Base-by-base conservation (phyloP, 2,797 vertebrate species). In the Momotus momota region DNA sequence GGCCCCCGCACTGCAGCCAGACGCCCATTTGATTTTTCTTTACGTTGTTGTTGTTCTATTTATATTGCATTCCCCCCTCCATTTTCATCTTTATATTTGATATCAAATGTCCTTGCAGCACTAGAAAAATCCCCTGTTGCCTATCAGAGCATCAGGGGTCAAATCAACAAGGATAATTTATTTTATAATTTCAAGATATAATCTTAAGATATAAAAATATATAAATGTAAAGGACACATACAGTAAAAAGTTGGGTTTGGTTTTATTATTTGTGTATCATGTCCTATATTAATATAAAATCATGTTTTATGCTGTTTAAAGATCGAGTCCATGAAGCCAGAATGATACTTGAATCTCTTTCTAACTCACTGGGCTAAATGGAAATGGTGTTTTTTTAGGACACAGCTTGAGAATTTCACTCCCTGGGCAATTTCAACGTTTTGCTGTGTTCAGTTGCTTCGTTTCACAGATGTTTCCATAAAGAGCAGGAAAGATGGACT, bases 381-480 rank as follows among this genome's bases (percentile, higher is more conserved):
- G 65, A 91, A 95, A 93, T 43, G 27, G 27, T 3, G 8, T 31
- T 88, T 88, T 83, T 90, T 75, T 54, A 55, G 55, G 17, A 64
- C 6, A 6, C 31, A 60, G 27, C 79, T 92, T 92, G 70, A 81
- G 73, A 83, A 72, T 86, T 88, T 93, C 88, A 58, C 14, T 96
- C 74, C n/a, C 51, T 73, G 55, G 67, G 58, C 26, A 86, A 84
- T 94, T 88, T 85, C 52, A 91, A 29, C 27, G 38, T 83, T 94
- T 94, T 88, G n/a, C 61, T 85, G 81, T 40, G 62, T 79, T 83
- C 0, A 0, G 80, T 86, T 86, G 51, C 81, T 88, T 79, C 2
- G 0, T 90, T 93, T 84, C 79, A 66, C 62, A 84, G 77, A 62
- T 60, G 46, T 90, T 88, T 72, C 83, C 40, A 48, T 41, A 66